Evolutionary conservation across 2,888 invertebrate species (phyloP).

Genomic region (Drosophila picticornis): DNA sequence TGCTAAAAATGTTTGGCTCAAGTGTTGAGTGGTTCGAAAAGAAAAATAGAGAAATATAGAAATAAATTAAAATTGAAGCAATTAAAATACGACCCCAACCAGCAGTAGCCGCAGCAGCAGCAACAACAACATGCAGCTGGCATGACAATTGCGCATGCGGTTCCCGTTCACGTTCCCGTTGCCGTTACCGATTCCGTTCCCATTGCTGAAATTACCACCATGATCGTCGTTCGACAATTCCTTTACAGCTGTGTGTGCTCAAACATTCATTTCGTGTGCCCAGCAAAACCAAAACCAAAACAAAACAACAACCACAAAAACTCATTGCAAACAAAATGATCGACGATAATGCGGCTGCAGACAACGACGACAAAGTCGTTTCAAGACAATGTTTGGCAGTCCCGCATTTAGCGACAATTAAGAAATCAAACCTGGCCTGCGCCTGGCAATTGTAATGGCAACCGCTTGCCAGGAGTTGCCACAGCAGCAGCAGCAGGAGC

Average conservation of each 20-base stretch:
- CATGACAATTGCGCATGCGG: conserved; percentile 57
- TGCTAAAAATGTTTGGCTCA: conserved; percentile 42
- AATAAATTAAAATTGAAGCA: conserved; percentile 76
- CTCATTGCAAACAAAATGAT: conserved; percentile 75
- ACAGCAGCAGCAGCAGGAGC: conserved; percentile 10
- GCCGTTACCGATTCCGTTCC: conserved; percentile 6
- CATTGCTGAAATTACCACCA: conserved; percentile 75
- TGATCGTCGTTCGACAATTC: conserved; percentile 65
- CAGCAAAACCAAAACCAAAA: conserved; percentile 27
- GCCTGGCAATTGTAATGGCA: conserved; percentile 68
- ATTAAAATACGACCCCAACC: conserved; percentile 69
- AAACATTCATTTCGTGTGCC: conserved; percentile 76
- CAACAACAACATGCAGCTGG: conserved; percentile 30
- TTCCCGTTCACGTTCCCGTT: conserved; percentile 21
- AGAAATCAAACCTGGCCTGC: conserved; percentile 75
- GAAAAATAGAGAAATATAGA: conserved; percentile 35
- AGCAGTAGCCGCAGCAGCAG: conserved; percentile 17
- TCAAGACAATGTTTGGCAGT: conserved; percentile 60
- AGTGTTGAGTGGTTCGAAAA: conserved; percentile 18
- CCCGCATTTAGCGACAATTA: conserved; percentile 83
- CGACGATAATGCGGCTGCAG: conserved; percentile 69
- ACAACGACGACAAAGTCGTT: conserved; percentile 33
- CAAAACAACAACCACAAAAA: conserved; percentile 56
- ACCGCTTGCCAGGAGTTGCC: conserved; percentile 58
- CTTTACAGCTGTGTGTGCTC: conserved; percentile 54